Base-by-base conservation (phyloP, 2,888 invertebrate species). In the Melanchra persicariae region DNA sequence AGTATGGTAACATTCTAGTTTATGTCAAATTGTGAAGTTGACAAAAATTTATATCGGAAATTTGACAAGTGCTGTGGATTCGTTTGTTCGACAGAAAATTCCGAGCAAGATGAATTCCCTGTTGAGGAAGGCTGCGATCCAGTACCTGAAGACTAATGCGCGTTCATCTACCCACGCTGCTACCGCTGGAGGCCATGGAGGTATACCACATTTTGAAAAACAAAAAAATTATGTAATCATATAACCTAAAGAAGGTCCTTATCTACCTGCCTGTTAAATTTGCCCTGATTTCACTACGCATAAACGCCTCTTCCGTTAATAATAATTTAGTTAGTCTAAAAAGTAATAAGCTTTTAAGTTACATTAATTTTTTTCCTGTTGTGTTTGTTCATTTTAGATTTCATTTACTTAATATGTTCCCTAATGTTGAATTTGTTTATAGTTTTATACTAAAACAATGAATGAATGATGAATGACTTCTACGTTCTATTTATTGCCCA, bases 101-200 rank as follows among this genome's bases (percentile, higher is more conserved):
- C 24, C 26, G 45, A 54, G 55, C 67, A 93, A 92, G 91, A 95
- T 96, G 97, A 95, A 96, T 88, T 88, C 95, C 43, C 90, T 96
- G 67, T 77, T 97, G 84, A 91, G 90, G 78, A 90, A 91, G 72
- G 95, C 96, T 77, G 93, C 95, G 24, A 87, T 94, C 69, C 91
- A 95, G 78, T 96, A 94, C 88, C 85, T 96, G 58, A 94, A 92
- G 86, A 95, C 93, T 40, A 94, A 96, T 77, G 92, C 93, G 49
- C 93, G 93, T 84, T 91, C 92, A 82, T 89, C 91, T 52, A 87
- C 93, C 54, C 94, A 94, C 72, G 88, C 95, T 59, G 95, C 95
- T 59, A 92, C 93, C 1, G 94, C 96, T 86, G 96, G 95, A 65
- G 95, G 93, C 70, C 95, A 95, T 88, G 95, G 95, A 89, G 95